These are phyloP conservation scores for Chunga burmeisteri DNA, from an alignment of 2,113 vertebrate genomes.

Conservation along the genomic window DNA sequence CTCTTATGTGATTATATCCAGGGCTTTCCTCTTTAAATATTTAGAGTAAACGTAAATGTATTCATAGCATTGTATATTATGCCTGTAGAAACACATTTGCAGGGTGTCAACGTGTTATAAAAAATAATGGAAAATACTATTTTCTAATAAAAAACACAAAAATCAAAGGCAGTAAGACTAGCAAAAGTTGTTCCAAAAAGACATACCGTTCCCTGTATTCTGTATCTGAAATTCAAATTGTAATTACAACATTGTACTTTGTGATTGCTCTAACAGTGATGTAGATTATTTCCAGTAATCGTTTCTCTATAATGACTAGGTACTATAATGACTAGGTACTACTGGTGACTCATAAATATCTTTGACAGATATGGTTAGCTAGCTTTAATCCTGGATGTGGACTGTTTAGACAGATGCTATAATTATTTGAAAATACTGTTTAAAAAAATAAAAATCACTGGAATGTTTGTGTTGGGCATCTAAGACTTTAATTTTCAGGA, in stretches of 20 bases:
- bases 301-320: background rate
- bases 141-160: conserved; percentile 22
- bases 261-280: conserved; percentile 11
- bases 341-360: background rate
- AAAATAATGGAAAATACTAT: conserved; percentile 13
- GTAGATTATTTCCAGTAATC: background rate
- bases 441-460: background rate
- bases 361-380: background rate
- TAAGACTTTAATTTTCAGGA: background rate
- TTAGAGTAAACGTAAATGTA: conserved; percentile 49
- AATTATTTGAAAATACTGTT: background rate
- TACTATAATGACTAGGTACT: background rate
- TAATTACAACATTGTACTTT: conserved; percentile 18
- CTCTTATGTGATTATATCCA: background rate
- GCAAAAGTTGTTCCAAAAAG: conserved; percentile 10
- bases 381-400: background rate
- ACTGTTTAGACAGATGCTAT: background rate
- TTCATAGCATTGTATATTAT: conserved; percentile 13
- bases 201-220: background rate
- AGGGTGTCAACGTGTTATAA: conserved; percentile 7
- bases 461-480: background rate
- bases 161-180: background rate
- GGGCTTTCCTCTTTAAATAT: conserved; percentile 22
- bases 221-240: conserved; percentile 41
- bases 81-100: conserved; percentile 10